Conservation (phyloP, 2,888 invertebrate genomes). For the Caradrina clavipalpis region DNA sequence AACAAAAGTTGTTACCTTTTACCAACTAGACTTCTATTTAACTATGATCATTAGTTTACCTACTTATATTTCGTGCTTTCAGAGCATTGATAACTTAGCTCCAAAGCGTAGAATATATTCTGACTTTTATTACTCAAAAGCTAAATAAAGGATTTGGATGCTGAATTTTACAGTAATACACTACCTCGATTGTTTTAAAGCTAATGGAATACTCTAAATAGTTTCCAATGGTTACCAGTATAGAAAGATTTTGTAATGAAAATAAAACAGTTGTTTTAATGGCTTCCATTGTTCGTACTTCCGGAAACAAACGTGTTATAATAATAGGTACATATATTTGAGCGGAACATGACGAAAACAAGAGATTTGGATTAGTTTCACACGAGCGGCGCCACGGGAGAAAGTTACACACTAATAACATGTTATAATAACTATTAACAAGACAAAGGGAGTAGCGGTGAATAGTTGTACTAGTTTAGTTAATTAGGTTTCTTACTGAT, state of each 20-base stretch:
- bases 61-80: no score
- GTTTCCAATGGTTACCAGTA: not conserved
- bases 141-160: no score
- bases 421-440: slow-evolving; percentile 20
- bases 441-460: slow-evolving; percentile 34
- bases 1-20: no score
- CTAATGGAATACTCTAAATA: slow-evolving; percentile 19
- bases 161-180: no score
- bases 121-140: no score
- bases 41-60: no score
- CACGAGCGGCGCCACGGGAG: slow-evolving; percentile 42
- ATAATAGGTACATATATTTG: not conserved
- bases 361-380: slow-evolving; percentile 36
- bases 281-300: slow-evolving; percentile 33
- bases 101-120: no score
- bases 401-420: slow-evolving; percentile 49
- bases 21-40: no score
- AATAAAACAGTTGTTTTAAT: slow-evolving; percentile 18
- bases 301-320: slow-evolving; percentile 9
- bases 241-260: not conserved
- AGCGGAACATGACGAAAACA: slow-evolving; percentile 13
- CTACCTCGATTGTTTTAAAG: not conserved
- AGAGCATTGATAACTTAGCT: no score
- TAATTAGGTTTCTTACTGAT: slow-evolving; percentile 6
- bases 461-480: not conserved